Evolutionary conservation across 2,113 vertebrate species (phyloP).

Genomic region (Pachyramphus minor): DNA sequence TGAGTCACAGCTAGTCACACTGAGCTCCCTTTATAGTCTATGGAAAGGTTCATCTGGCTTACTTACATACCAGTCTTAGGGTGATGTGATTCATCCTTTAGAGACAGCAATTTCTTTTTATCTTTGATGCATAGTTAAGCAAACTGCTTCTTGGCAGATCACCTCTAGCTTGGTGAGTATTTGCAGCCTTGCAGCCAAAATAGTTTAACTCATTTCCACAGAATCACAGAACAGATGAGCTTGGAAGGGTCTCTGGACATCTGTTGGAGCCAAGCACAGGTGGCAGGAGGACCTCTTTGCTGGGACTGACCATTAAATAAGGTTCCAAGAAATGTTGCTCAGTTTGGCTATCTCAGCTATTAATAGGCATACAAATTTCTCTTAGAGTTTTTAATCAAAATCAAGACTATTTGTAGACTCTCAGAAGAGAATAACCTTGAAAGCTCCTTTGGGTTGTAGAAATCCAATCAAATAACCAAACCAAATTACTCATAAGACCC

Average conservation of each 20-base stretch:
- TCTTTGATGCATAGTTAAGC: not conserved
- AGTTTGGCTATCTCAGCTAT: not conserved
- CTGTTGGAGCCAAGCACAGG: not conserved
- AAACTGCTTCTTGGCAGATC: not conserved
- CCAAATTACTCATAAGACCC: not conserved
- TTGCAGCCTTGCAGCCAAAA: not conserved
- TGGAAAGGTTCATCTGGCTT: not conserved
- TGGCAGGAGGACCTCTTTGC: not conserved
- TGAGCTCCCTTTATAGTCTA: not conserved
- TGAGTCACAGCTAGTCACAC: not conserved
- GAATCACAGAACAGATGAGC: not conserved
- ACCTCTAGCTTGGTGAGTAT: not conserved
- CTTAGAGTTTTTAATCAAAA: not conserved
- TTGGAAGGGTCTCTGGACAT: not conserved
- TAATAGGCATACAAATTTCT: not conserved
- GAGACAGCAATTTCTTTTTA: not conserved
- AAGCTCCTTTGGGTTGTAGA: not conserved
- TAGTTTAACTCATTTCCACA: not conserved
- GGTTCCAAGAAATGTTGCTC: not conserved
- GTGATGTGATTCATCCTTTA: not conserved
- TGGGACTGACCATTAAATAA: not conserved
- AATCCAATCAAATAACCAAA: not conserved
- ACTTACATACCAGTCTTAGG: not conserved
- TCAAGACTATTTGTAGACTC: not conserved
- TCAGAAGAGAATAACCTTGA: not conserved